Percentiles rank a stretch among this genome's conserved stretches.
These are phyloP conservation scores for Drosophila algonquin DNA, from an alignment of 2,888 invertebrate genomes.

Conservation along the genomic window DNA sequence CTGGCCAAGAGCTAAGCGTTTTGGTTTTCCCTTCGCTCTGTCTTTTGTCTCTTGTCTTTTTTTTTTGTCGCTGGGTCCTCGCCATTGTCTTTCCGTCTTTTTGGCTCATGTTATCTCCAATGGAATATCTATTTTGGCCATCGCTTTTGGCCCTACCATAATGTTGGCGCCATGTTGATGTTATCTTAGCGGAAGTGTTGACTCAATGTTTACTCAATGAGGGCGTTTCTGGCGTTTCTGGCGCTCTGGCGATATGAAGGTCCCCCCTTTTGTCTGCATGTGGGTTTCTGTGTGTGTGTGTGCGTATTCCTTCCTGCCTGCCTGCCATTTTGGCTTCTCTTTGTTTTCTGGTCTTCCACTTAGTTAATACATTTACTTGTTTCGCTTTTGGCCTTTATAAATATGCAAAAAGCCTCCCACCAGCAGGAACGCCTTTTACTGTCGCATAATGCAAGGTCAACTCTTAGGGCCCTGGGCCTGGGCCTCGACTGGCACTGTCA, in stretches of 20 bases:
- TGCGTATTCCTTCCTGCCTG: constrained; percentile 47
- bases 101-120: constrained; percentile 59
- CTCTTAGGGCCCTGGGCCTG: not conserved
- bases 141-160: constrained; percentile 64
- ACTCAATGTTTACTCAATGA: constrained; percentile 80
- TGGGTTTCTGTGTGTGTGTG: constrained; percentile 32
- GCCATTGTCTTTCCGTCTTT: constrained; percentile 30
- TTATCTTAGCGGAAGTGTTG: constrained; percentile 77
- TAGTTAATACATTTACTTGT: constrained; percentile 58
- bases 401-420: constrained; percentile 56
- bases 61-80: constrained; percentile 6
- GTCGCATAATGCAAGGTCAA: constrained; percentile 55
- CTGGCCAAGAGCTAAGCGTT: constrained; percentile 66
- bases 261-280: constrained; percentile 9
- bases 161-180: constrained; percentile 78
- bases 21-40: constrained; percentile 31
- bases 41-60: not conserved
- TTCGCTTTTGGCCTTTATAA: constrained; percentile 54
- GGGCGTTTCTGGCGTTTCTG: constrained; percentile 74
- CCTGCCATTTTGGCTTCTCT: constrained; percentile 11
- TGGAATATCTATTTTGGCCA: constrained; percentile 70
- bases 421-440: constrained; percentile 36
- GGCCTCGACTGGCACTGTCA: not conserved
- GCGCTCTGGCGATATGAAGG: constrained; percentile 46
- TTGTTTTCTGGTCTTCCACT: constrained; percentile 50